These are phyloP conservation scores for Glossophaga mutica DNA, from an alignment of 2,797 vertebrate genomes.

Conservation along the genomic window DNA sequence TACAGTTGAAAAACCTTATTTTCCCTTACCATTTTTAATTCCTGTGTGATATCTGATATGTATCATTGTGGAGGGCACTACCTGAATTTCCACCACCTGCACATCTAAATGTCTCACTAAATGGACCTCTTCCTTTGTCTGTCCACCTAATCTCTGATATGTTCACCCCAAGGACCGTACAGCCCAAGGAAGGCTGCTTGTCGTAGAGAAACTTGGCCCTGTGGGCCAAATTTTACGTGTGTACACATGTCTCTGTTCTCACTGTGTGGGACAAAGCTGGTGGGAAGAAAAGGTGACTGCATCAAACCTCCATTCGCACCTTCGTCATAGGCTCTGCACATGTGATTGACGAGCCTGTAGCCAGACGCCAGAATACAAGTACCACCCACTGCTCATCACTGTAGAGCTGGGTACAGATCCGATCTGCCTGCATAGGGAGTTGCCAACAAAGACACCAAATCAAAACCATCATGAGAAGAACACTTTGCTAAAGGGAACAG, in stretches of 20 bases:
- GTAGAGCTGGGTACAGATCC: neutral
- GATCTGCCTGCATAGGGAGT: neutral
- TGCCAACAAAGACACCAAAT: neutral
- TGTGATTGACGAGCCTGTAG: neutral
- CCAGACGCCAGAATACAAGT: neutral
- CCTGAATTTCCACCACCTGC: neutral
- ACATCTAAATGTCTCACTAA: neutral
- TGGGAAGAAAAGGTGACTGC: neutral
- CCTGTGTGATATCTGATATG: neutral
- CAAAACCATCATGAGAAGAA: neutral
- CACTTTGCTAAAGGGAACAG: neutral
- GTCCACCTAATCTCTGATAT: neutral
- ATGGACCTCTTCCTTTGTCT: neutral
- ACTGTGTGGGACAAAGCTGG: neutral
- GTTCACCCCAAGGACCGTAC: neutral
- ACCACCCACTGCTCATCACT: neutral
- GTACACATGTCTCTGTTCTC: neutral
- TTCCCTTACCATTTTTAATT: neutral
- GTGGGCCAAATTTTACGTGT: neutral
- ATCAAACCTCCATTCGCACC: neutral
- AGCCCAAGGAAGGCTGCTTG: neutral
- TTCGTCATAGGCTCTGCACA: neutral
- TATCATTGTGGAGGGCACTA: neutral
- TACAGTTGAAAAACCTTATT: neutral
- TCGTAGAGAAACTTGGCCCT: neutral